Evolutionary conservation across 2,113 vertebrate species (phyloP).

Genomic region (Paralichthys olivaceus): DNA sequence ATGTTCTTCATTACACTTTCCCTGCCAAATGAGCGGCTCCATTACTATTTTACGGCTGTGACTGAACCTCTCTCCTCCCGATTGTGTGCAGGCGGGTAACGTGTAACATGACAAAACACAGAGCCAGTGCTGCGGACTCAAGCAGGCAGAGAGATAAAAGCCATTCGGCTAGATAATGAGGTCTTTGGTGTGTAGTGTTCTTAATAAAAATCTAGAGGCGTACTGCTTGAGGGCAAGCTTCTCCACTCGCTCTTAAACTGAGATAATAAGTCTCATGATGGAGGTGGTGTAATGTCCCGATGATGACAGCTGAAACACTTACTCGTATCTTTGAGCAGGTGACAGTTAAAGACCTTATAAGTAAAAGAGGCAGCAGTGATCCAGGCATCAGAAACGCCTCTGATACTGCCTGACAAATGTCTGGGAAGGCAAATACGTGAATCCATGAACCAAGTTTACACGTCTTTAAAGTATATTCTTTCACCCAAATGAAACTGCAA

Average conservation of each 20-base stretch:
- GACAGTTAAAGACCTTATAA: neutral
- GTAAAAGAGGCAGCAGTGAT: too few species aligned
- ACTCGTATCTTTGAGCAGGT: neutral
- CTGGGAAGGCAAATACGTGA: too few species aligned
- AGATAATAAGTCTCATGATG: conserved; percentile 37
- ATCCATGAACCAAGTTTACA: too few species aligned
- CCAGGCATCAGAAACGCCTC: too few species aligned
- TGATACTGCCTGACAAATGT: too few species aligned
- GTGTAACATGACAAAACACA: conserved; percentile 33
- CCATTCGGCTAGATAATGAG: conserved; percentile 49
- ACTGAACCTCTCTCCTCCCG: conserved; percentile 29
- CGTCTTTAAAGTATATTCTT: too few species aligned
- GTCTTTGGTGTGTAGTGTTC: conserved; percentile 32
- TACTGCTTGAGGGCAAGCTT: conserved; percentile 22
- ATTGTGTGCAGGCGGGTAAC: conserved; percentile 24
- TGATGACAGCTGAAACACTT: conserved; percentile 16
- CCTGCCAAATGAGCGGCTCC: conserved; percentile 12
- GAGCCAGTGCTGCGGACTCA: conserved; percentile 5
- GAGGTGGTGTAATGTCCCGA: conserved; percentile 6
- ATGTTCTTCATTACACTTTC: conserved; percentile 16
- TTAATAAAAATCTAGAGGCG: conserved; percentile 22
- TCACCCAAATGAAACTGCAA: too few species aligned
- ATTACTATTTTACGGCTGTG: conserved; percentile 38
- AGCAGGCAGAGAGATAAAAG: conserved; percentile 37
- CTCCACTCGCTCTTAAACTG: neutral